Evolutionary conservation across 1,140 invertebrate species (phyloP), one percentile per base, ranked within the genome.

Genomic region (Drosophila bocki): DNA sequence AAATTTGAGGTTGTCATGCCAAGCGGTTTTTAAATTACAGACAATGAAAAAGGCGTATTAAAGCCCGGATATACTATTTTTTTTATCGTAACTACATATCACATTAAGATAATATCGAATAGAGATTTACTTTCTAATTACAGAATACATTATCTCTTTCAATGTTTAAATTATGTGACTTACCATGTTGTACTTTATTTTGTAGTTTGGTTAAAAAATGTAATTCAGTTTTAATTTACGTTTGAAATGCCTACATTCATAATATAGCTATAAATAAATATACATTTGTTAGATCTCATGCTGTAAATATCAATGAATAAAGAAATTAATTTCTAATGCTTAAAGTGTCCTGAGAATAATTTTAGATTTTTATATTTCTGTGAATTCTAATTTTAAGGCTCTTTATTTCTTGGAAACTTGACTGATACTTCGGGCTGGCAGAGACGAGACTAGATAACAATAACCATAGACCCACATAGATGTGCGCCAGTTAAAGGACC

Each of bases 1-100:
- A 76, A 83, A 87, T 87, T 80, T 82, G 80, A 56, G 80, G 75
- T 82, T 86, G 71, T 76, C 76, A 64, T 72, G 79, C 60, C 63
- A 70, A 47, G 45, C 41, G 51, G 22, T 22, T 74, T 33, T 65
- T n/a, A 87, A 82, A 87, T 82, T 80, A 79, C 45, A 57, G 22
- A 53, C 61, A 69, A 74, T 81, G 44, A 15, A 29, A 7, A 22
- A 12, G 13, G 26, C 5, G 26, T 12, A 29, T 32, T 17, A 57
- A 17, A 26, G 2, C 15, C 12, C 0, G 17, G 7, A 57, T 29
- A 26, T 13, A n/a, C 0, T 6, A n/a, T 3, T 61, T 26, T 26
- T 26, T 37, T 8, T 0, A 13, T 9, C 6, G 33, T 57, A 57
- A n/a, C 35, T 56, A 15, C 8, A 56, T n/a, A 26, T 56, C 13